Evolutionary conservation across 2,797 vertebrate genomes (phyloP), one percentile per base, ranked within the genome.

Genomic region (Coranthus polyacanthus): DNA sequence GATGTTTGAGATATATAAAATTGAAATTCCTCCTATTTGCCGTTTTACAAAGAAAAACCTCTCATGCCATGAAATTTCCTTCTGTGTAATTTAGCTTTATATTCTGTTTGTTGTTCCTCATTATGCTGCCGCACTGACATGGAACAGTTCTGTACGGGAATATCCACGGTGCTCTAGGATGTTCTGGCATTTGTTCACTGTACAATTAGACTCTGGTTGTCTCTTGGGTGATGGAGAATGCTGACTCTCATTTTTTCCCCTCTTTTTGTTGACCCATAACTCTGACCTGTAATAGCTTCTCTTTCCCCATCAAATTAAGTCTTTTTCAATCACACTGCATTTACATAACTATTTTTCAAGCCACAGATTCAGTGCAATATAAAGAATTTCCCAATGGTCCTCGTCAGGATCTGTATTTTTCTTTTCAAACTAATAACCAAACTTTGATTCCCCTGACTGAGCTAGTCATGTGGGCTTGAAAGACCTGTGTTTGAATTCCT

Each of bases 1-100:
- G 82, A 86, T 89, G 85, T 90, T 88, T 89, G 73, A 69, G 79
- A 84, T 85, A 75, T 66, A 83, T 84, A 78, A 79, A 88, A 68
- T 62, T 56, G 12, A 68, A 85, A 88, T 85, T 82, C 67, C 70
- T 69, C 26, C 65, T 68, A 71, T 68, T 63, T 75, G 56, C 50
- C 37, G 37, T 53, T 75, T 58, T 24, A 53, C 42, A 49, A 78
- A 68, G 42, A 59, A 55, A 54, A 65, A 55, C 18, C 41, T 55
- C 24, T 38, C 46, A 45, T 65, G 51, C 64, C 57, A 70, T 59
- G 52, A 68, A 70, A 65, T 49, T 32, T 58, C 58, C 59, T 62
- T 59, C 18, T 32, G 67, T 73, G 74, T 73, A 84, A 84, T 84
- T 86, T 83, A 72, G 74, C 47, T 56, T 81, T 84, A 59, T 64